Base-by-base conservation (phyloP, 23 tunicate species). In the Clavelina lepadiformis region DNA sequence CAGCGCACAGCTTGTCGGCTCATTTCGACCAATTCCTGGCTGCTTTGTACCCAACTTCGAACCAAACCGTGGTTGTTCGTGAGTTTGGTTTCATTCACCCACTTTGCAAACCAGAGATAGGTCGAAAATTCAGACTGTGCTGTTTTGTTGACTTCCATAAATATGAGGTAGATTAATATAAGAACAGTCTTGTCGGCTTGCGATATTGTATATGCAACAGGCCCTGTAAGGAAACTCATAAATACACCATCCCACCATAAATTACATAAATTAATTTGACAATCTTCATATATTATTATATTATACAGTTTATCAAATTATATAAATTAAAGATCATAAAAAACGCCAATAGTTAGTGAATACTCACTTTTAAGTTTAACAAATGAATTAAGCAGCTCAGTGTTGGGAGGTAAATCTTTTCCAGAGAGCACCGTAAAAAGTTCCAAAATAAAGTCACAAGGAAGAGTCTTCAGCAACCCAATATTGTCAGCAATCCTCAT, bases 31-130 rank as follows among this genome's bases (percentile, higher is more conserved):
- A 78, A 45, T 15, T 67, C 62, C 26, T 24, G 3, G 51, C 75
- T 58, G 37, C 51, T 31, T 53, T 58, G 68, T 51, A 55, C 32
- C 73, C 68, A 67, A 3, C 34, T 28, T 5, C 27, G 5, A 31
- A 25, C 61, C 26, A 26, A 27, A 51, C 44, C 3, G 31, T 21
- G 50, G 33, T 58, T 24, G 46, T 44, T 5, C 20, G 32, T 61
- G 35, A 78, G 2, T 15, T 73, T 55, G 13, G 35, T 50, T 51
- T 67, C 32, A 60, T 86, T 86, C 45, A 86, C 73, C 95, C 95
- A 86, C 28, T 77, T 72, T 24, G 80, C 95, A 18, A 86, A 31
- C 95, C 95, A 86, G 25, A 78, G 26, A 56, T 69, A 70, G 46
- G 75, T 71, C 0, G 69, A 15, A 13, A 86, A 24, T 31, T 71